Evolutionary conservation across 2,888 invertebrate genomes (phyloP), one percentile per base, ranked within the genome.

Genomic region (Agapostemon virescens): DNA sequence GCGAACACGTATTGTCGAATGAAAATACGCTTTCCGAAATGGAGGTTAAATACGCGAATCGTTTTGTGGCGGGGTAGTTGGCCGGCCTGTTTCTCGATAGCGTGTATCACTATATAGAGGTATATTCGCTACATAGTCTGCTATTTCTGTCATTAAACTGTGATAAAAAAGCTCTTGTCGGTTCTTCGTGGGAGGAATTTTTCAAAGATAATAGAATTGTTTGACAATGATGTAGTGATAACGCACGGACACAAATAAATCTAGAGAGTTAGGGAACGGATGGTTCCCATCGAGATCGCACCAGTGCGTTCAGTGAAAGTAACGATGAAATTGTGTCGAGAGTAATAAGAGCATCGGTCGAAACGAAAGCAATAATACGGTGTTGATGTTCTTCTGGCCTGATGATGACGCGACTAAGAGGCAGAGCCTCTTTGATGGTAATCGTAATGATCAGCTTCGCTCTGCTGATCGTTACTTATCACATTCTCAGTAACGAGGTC

Each of bases 401-500:
- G 55, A 74, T 75, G 68, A 92, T 92, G 92, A 86, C 87, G 52
- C 89, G 90, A 38, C 69, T 92, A 70, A 88, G 90, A 77, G 91
- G 90, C 79, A 86, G 89, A 83, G 88, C 89, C 45, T 88, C 90
- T 66, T 82, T 93, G 73, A 91, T 90, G 83, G 87, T 91, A 67
- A 85, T 90, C 74, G 76, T 90, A 30, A 90, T 89, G 88, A 87
- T 91, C 78, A 80, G 89, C 33, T 90, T 91, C 58, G 85, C 88
- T 55, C 79, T 92, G 26, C 82, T 92, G 36, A 88, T 92, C 15
- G 89, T 92, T 81, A 88, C 91, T 73, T 93, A 93, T 82, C 91
- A 91, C 52, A 88, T 92, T 55, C 82, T 92, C 49, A 91, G 89
- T 66, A 90, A 89, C 72, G 90, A 92, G 76, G 87, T 90, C n/a